These are phyloP conservation scores for Ips typographus DNA, from an alignment of 1,140 invertebrate species.

Conservation along the genomic window DNA sequence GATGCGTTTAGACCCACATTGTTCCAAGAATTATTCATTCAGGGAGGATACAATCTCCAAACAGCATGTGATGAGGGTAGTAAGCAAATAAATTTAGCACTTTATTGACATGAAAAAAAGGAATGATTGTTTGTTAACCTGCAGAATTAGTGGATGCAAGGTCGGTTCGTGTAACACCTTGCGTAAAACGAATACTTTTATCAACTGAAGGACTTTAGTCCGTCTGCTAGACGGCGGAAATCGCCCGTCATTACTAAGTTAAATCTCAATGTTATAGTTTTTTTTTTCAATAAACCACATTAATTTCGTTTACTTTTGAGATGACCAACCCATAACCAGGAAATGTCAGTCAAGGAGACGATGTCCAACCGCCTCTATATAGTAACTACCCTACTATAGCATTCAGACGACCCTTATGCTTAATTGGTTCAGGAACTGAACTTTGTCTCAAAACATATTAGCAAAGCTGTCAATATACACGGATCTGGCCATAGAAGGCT, in stretches of 20 bases:
- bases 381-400: neutral
- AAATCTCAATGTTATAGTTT: neutral
- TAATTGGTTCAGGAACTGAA: conserved; percentile 32
- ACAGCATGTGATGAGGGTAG: conserved; percentile 9
- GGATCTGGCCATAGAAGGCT: conserved; percentile 15
- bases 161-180: conserved; percentile 5
- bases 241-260: neutral
- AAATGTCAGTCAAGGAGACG: too few species aligned
- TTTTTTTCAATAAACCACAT: too few species aligned
- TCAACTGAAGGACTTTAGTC: neutral
- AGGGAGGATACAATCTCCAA: neutral
- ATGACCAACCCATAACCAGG: too few species aligned
- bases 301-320: too few species aligned
- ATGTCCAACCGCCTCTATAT: too few species aligned
- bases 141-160: neutral
- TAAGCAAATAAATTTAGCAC: conserved; percentile 2
- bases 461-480: conserved; percentile 28
- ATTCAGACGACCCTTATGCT: neutral
- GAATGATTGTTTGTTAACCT: conserved; percentile 2
- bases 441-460: conserved; percentile 27
- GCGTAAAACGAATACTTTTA: conserved; percentile 5
- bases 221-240: neutral
- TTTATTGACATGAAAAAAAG: conserved; percentile 2
- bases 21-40: conserved; percentile 3
- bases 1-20: conserved; percentile 5